Evolutionary conservation across 2,797 vertebrate genomes (phyloP).

Genomic region (Anomalospiza imberbis): DNA sequence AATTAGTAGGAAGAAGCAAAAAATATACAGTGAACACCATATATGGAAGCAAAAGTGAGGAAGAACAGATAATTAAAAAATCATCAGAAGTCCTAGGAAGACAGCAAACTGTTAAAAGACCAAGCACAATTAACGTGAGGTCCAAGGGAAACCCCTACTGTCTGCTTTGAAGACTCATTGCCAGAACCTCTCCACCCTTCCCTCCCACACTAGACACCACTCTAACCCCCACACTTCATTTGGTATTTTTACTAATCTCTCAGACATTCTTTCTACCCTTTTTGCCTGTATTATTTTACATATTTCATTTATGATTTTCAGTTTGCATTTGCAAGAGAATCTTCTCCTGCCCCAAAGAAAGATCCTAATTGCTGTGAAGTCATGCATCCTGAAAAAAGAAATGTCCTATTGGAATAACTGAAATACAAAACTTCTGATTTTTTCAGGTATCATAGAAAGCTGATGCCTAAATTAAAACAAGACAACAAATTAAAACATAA

Average conservation of each 20-base stretch:
- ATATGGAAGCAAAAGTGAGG: background rate
- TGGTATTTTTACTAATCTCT: background rate
- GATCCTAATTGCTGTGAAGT: background rate
- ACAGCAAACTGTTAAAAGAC: background rate
- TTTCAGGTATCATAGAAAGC: background rate
- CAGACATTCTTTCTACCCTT: background rate
- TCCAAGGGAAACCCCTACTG: background rate
- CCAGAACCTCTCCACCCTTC: background rate
- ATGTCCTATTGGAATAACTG: background rate
- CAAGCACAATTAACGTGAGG: background rate
- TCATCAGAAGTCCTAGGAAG: background rate
- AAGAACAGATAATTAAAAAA: background rate
- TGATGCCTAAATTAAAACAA: background rate
- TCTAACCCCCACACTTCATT: background rate
- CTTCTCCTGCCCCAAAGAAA: background rate
- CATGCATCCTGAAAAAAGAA: background rate
- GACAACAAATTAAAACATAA: background rate
- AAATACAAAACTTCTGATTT: background rate
- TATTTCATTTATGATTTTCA: background rate
- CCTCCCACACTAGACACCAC: background rate
- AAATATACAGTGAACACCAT: background rate
- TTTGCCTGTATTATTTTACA: background rate
- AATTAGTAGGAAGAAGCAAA: background rate
- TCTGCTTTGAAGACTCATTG: background rate
- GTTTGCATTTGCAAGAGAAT: background rate